Percentiles rank a stretch among this genome's conserved stretches.
These are phyloP conservation scores for Ichneumon xanthorius DNA, from an alignment of 2,888 invertebrate genomes.

Conservation along the genomic window DNA sequence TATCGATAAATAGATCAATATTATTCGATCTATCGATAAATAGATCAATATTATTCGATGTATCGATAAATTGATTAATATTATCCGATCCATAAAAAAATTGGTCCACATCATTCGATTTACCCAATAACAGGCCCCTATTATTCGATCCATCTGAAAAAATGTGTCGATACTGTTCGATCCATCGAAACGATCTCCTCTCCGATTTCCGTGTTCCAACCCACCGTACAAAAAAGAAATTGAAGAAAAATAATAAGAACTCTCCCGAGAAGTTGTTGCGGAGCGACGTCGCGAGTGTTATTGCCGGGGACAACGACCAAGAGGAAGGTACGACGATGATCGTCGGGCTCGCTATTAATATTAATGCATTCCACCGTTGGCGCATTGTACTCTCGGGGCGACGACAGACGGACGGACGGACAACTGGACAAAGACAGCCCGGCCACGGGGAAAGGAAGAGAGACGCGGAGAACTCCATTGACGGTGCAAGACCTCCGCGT, in stretches of 20 bases:
- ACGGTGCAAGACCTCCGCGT: conserved; percentile 49
- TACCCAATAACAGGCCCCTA: too few species aligned
- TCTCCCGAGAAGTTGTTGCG: not conserved
- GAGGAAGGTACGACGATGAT: conserved; percentile 57
- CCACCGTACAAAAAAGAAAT: not conserved
- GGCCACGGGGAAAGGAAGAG: conserved; percentile 20
- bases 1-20: too few species aligned
- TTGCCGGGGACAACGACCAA: conserved; percentile 30
- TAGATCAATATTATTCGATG: too few species aligned
- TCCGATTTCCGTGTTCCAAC: too few species aligned
- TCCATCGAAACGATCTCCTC: not conserved
- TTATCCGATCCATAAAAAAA: too few species aligned
- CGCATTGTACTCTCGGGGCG: conserved; percentile 77
- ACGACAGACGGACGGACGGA: conserved; percentile 46
- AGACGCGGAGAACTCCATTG: conserved; percentile 48
- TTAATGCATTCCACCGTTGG: conserved; percentile 79
- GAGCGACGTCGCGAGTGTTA: conserved; percentile 2
- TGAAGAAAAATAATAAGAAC: conserved; percentile 5
- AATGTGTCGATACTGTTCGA: too few species aligned
- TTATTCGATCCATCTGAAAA: too few species aligned
- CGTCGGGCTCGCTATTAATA: conserved; percentile 76
- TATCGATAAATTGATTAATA: too few species aligned
- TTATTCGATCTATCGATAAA: too few species aligned
- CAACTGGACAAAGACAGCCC: conserved; percentile 40
- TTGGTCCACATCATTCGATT: too few species aligned